Evolutionary conservation across 2,888 invertebrate genomes (phyloP).

Genomic region (Ditylenchus weischeri): DNA sequence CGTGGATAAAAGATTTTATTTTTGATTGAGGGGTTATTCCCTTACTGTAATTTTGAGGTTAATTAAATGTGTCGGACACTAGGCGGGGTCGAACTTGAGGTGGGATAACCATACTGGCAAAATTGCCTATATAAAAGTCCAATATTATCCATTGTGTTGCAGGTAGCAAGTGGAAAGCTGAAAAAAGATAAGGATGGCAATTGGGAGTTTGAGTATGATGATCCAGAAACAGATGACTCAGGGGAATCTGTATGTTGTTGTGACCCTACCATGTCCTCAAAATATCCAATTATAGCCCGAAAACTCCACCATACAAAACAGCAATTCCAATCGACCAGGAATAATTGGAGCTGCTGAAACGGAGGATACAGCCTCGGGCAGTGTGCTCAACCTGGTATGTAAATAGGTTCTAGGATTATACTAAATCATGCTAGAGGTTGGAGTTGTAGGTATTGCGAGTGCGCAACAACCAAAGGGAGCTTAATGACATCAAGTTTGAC

Average conservation of each 20-base stretch:
- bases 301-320: constrained; percentile 17
- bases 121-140: too few species aligned
- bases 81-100: too few species aligned
- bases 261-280: not conserved
- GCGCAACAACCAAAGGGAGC: constrained; percentile 76
- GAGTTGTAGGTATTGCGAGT: constrained; percentile 56
- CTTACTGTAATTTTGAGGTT: too few species aligned
- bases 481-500: constrained; percentile 97
- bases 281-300: constrained; percentile 14
- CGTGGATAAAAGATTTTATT: too few species aligned
- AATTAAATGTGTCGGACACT: too few species aligned
- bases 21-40: too few species aligned
- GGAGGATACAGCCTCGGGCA: constrained; percentile 9
- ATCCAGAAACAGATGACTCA: constrained; percentile 37
- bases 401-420: not conserved
- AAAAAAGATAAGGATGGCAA: constrained; percentile 57
- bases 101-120: too few species aligned
- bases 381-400: constrained; percentile 30
- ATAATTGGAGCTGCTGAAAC: constrained; percentile 11
- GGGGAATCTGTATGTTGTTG: constrained; percentile 22
- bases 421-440: too few species aligned
- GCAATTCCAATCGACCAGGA: constrained; percentile 7
- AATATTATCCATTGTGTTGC: not conserved
- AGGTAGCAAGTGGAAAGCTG: constrained; percentile 54
- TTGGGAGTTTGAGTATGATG: constrained; percentile 58